Evolutionary conservation across 2,888 invertebrate species (phyloP).

Genomic region (Dastarcus helophoroides): DNA sequence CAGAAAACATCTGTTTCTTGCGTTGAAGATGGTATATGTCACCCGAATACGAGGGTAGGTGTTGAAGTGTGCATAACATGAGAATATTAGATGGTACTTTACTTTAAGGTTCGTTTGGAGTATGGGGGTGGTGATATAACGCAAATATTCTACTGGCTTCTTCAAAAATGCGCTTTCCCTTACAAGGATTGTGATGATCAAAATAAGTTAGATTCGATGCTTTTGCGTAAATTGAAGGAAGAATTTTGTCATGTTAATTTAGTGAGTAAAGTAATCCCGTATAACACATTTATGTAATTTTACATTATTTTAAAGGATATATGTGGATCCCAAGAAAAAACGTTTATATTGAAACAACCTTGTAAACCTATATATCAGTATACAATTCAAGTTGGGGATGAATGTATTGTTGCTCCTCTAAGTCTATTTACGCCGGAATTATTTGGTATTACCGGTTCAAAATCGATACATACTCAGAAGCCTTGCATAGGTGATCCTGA

Average conservation of each 20-base stretch:
- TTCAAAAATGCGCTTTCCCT: slow-evolving; percentile 84
- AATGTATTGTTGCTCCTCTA: slow-evolving; percentile 82
- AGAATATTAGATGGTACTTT: slow-evolving; percentile 3
- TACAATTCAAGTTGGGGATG: slow-evolving; percentile 78
- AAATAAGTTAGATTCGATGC: slow-evolving; percentile 62
- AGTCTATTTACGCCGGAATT: slow-evolving; percentile 82
- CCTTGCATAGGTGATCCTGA: slow-evolving; percentile 68
- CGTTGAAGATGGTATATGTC: slow-evolving; percentile 92
- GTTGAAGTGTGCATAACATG: slow-evolving; percentile 3
- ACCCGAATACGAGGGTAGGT: slow-evolving; percentile 65
- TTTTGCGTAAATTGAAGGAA: slow-evolving; percentile 77
- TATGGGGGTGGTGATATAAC: slow-evolving; percentile 90
- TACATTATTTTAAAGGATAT: slow-evolving; percentile 50
- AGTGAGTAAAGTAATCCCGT: slow-evolving; percentile 23
- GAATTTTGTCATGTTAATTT: slow-evolving; percentile 85
- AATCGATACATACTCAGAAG: slow-evolving; percentile 61
- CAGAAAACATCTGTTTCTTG: slow-evolving; percentile 93
- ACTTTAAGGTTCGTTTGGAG: slow-evolving; percentile 51
- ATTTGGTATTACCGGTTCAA: slow-evolving; percentile 70
- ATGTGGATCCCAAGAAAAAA: slow-evolving; percentile 78
- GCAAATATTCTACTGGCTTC: slow-evolving; percentile 76
- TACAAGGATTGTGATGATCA: slow-evolving; percentile 69
- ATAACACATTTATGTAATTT: slow-evolving; percentile 1
- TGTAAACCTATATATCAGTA: slow-evolving; percentile 57
- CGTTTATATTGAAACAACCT: slow-evolving; percentile 62